Percentiles rank a stretch among this genome's conserved stretches.
phyloP scores from a whole-genome alignment of 1,140 invertebrate species.

The Drosophila ananassae region DNA sequence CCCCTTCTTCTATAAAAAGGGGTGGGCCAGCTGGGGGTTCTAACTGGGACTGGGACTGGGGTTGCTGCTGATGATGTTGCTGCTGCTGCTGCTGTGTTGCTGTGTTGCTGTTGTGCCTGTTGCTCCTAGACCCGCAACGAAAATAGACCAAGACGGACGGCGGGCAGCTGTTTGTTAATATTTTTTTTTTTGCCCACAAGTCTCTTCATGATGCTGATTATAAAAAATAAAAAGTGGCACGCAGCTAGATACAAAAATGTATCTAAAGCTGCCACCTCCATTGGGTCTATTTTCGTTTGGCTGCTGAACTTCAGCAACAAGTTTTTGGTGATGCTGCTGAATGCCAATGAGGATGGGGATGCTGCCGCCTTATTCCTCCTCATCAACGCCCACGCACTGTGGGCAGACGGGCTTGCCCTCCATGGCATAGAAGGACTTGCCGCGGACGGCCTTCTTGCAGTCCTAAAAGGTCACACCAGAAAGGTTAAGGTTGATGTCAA shows the following conservation, averaged over 20 bases:
- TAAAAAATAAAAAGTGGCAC: constrained; percentile 49
- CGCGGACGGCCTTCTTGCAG: constrained; percentile 95
- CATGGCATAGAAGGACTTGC: constrained; percentile 97
- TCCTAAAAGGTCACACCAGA: constrained; percentile 87
- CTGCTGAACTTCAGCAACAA: constrained; percentile 60
- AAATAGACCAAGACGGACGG: constrained; percentile 35
- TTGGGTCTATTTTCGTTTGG: constrained; percentile 54
- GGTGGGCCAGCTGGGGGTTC: constrained; percentile 39
- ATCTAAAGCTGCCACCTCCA: constrained; percentile 40
- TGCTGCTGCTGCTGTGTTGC: constrained; percentile 14
- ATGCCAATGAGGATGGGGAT: not conserved
- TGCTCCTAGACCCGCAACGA: constrained; percentile 49
- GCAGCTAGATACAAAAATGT: constrained; percentile 61
- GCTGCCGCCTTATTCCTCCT: constrained; percentile 88
- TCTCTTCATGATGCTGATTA: constrained; percentile 30
- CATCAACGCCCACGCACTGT: constrained; percentile 94
- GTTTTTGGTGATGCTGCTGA: constrained; percentile 21
- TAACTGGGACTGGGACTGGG: not conserved
- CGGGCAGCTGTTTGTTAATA: constrained; percentile 33
- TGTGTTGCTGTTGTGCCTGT: constrained; percentile 29
- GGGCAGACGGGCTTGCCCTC: constrained; percentile 96
- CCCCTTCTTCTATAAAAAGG: constrained; percentile 4
- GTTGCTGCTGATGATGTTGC: constrained; percentile 24
- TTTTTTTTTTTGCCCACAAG: constrained; percentile 14
- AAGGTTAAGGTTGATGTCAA: constrained; percentile 21